Evolutionary conservation across 2,888 invertebrate genomes (phyloP), one percentile per base, ranked within the genome.

Genomic region (Pristionchus maxplancki): DNA sequence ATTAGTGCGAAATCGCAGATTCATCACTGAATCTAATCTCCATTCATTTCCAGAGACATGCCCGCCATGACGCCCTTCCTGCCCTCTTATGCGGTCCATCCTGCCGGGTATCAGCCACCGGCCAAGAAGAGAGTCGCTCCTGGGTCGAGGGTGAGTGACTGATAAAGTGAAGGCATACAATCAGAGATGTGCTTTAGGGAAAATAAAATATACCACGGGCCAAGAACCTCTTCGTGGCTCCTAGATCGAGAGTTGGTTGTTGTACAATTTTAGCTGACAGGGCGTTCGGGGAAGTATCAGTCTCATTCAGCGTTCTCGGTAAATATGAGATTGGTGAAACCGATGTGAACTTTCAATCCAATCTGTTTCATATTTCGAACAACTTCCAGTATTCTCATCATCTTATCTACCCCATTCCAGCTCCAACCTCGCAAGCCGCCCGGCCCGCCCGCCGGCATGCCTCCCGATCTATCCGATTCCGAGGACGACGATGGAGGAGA

Each of bases 371-470:
- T n/a, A n/a, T n/a, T n/a, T n/a, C n/a, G n/a, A 64, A 64, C 58
- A 8, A 58, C 5, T 58, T 58, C 44, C n/a, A n/a, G n/a, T n/a
- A 44, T 44, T 11, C 44, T 64, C 13, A 64, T 0, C 5, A 67
- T 31, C n/a, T n/a, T n/a, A n/a, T n/a, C n/a, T n/a, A 31, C 15
- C 2, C 28, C 15, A 34, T 67, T 84, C 48, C 84, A 84, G 84
- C 58, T 44, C 8, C 20, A 82, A 40, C n/a, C n/a, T 3, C 67
- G 74, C 64, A 84, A 62, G 48, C 91, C 91, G 1, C 91, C 91
- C 28, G 93, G 93, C n/a, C 93, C 93, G 13, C 93, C 93, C 8
- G 91, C 91, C 67, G 93, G 93, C 78, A 34, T 90, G 28, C 92
- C 93, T 11, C 92, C 91, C 11, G 89, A 88, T 28, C 89, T 91